Base-by-base conservation (phyloP, 2,113 vertebrate genomes). In the Cisticola juncidis region DNA sequence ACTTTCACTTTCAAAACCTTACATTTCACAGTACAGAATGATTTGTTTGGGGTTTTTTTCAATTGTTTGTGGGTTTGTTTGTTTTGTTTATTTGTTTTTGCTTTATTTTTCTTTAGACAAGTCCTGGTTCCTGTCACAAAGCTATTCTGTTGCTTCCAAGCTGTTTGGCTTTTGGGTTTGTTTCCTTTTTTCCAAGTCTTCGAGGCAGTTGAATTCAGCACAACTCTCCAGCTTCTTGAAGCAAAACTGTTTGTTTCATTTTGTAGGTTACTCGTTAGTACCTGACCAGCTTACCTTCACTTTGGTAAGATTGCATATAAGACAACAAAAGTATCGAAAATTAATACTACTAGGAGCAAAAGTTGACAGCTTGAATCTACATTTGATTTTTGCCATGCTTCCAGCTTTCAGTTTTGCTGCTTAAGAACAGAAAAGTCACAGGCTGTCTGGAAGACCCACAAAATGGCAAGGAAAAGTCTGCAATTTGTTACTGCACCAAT, bases 1-100 rank as follows among this genome's bases (percentile, higher is more conserved):
- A 45, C 58, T 86, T 91, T 53, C 57, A 84, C 18, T 94, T 74
- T 81, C 76, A 86, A 91, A 93, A 50, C 16, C 20, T 53, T 50
- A 0, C 35, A 48, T 44, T 62, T 48, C 68, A 61, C 26, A 53
- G 20, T n/a, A 70, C 42, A 77, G n/a, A 86, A 88, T 12, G 25
- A 69, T 65, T 69, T 57, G 20, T 66, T 54, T 38, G 44, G n/a
- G 45, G 21, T 3, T 61, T 51, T 62, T 62, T 44, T 22, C 31
- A 25, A 40, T 19, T 44, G 10, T 10, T 53, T 80, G 45, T 17
- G 31, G 26, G 3, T 65, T 65, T 35, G 3, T 18, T 44, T 18
- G 29, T 40, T 73, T 42, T 92, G 33, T 51, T 83, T 50, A 25
- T 68, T 90, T 76, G 17, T 11, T 45, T 69, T 66, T 40, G n/a